A percentile compares a stretch with the other conserved stretches of the same genome.
phyloP scores from a whole-genome alignment of 2,797 vertebrate genomes.

The Acrocephalus scirpaceus region DNA sequence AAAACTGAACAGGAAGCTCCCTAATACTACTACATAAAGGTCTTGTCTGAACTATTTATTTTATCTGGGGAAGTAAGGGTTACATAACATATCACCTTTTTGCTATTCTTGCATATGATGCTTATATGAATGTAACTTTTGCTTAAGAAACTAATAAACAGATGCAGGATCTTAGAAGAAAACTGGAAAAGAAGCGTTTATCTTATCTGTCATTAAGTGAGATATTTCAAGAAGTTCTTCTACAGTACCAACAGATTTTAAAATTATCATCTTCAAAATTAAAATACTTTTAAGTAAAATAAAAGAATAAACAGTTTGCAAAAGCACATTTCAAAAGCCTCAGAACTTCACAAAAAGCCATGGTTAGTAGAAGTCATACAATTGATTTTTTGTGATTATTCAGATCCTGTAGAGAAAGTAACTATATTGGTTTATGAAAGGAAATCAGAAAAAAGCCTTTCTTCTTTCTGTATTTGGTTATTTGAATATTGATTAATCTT shows the following conservation, averaged over 20 bases:
- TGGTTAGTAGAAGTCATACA: not conserved
- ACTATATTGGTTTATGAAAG: not conserved
- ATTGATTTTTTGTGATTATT: not conserved
- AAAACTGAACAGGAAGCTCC: not conserved
- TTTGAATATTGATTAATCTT: not conserved
- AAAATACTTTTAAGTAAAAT: not conserved
- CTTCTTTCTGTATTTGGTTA: not conserved
- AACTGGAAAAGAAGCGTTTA: not conserved
- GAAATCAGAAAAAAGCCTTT: not conserved
- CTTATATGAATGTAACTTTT: not conserved
- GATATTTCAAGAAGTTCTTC: not conserved
- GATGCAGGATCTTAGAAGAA: not conserved
- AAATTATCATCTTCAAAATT: not conserved
- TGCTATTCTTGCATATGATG: not conserved
- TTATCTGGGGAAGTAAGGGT: not conserved
- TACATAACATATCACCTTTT: not conserved
- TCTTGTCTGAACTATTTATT: not conserved
- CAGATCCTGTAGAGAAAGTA: not conserved
- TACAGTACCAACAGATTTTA: not conserved
- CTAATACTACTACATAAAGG: not conserved
- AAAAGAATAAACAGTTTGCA: not conserved
- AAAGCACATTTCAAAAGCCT: not conserved
- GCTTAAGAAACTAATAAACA: not conserved
- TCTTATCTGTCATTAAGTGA: not conserved
- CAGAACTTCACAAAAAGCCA: not conserved